Base-by-base conservation (phyloP, 2,797 vertebrate species). In the Muscicapa striata region DNA sequence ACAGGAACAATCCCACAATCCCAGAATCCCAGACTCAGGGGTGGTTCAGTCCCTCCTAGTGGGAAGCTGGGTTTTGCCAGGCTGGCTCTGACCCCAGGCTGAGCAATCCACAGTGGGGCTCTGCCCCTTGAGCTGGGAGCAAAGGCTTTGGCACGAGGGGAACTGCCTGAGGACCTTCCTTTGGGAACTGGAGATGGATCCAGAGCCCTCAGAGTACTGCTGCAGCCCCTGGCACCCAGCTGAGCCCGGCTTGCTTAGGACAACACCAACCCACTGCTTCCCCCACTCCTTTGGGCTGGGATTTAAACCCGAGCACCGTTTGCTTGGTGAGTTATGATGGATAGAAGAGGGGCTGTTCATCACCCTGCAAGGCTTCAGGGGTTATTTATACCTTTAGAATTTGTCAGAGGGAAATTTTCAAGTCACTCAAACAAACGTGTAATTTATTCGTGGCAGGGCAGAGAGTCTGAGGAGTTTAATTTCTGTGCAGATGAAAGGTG, bases 261-360 rank as follows among this genome's bases (percentile, higher is more conserved):
- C 66, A 45, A 2, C 12, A 6, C 15, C 67, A 30, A 0, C 21
- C 5, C n/a, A 26, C 0, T 0, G 34, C 11, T 5, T 6, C 61
- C 48, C 46, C 5, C 32, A 2, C 13, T 36, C n/a, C 62, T 34
- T 2, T 19, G 63, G 46, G 51, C 36, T 45, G 59, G 54, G 3
- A 30, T 49, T 74, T 8, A 67, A 63, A 68, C 40, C 14, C 21
- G 0, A n/a, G 83, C 4, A 1, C 10, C 12, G 30, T 68, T 81
- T 68, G 58, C 46, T 68, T 2, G 32, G 34, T 58, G 92, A 84
- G 30, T 82, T 72, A 43, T 22, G 67, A 21, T 17, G 21, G 66
- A 73, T 54, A 38, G 45, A 83, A 10, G 9, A 1, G 10, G 10
- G 70, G 51, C 72, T 36, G 26, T 84, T 81, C 64, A 38, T 92